These are phyloP conservation scores for Spodoptera frugiperda DNA, from an alignment of 1,140 invertebrate genomes.

Conservation along the genomic window DNA sequence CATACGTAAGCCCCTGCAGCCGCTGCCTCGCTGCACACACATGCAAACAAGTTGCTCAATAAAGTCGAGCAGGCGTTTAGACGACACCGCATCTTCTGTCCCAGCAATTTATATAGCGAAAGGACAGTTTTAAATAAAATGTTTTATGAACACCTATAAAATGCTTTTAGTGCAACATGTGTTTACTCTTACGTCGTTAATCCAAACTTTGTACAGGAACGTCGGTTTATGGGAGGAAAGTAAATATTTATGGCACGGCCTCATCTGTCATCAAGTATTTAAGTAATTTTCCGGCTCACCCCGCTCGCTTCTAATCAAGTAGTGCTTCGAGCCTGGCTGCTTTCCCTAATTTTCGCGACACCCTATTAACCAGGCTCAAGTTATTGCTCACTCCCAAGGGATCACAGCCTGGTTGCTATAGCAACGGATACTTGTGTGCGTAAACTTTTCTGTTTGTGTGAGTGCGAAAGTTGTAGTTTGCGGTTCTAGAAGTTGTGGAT, in stretches of 20 bases:
- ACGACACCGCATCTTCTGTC: slow-evolving; percentile 42
- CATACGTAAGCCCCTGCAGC: slow-evolving; percentile 43
- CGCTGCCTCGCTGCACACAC: slow-evolving; percentile 33
- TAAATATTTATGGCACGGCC: slow-evolving; percentile 75
- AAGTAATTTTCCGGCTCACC: slow-evolving; percentile 75
- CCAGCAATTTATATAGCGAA: slow-evolving; percentile 47
- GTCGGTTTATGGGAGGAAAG: slow-evolving; percentile 66
- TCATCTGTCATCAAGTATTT: slow-evolving; percentile 75
- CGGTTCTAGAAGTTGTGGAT: slow-evolving; percentile 71
- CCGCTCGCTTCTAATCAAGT: slow-evolving; percentile 71
- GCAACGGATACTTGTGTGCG: slow-evolving; percentile 64
- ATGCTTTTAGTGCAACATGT: slow-evolving; percentile 74
- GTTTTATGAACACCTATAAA: slow-evolving; percentile 64
- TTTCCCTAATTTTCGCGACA: slow-evolving; percentile 79
- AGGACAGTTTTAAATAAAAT: slow-evolving; percentile 59
- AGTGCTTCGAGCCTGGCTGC: slow-evolving; percentile 67
- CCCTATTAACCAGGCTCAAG: slow-evolving; percentile 77
- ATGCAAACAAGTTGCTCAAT: slow-evolving; percentile 57
- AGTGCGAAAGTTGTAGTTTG: slow-evolving; percentile 66
- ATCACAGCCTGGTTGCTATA: slow-evolving; percentile 64
- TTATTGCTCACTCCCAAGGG: slow-evolving; percentile 74
- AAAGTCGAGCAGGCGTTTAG: slow-evolving; percentile 58
- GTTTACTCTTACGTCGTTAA: slow-evolving; percentile 76
- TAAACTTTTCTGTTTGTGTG: slow-evolving; percentile 64
- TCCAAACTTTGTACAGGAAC: slow-evolving; percentile 73